These are phyloP conservation scores for Panopea generosa DNA, from an alignment of 2,888 invertebrate genomes.

Conservation along the genomic window DNA sequence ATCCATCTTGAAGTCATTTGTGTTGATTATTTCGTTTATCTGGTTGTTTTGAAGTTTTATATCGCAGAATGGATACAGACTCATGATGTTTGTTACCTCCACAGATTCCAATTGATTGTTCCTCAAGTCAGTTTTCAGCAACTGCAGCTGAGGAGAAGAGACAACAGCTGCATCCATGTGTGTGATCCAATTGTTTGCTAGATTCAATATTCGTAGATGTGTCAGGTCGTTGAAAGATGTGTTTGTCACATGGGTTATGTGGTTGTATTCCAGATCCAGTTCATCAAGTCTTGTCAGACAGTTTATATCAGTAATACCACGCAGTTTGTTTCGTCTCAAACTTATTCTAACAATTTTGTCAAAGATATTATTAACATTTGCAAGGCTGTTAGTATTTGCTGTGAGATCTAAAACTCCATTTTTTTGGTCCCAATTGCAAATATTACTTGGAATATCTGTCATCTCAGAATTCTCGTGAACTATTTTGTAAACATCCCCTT, in stretches of 20 bases:
- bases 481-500: constrained; percentile 16
- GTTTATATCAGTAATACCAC: constrained; percentile 21
- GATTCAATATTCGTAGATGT: constrained; percentile 18
- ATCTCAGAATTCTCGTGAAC: constrained; percentile 6
- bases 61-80: constrained; percentile 32
- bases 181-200: constrained; percentile 24
- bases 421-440: constrained; percentile 41
- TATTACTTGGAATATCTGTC: constrained; percentile 43
- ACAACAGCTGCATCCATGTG: constrained; percentile 23
- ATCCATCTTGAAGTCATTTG: constrained; percentile 16
- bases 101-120: constrained; percentile 20
- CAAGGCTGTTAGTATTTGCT: neutral
- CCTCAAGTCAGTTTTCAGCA: constrained; percentile 12
- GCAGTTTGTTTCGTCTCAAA: constrained; percentile 30
- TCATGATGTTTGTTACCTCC: constrained; percentile 38
- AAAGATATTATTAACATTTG: neutral
- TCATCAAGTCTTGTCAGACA: constrained; percentile 29
- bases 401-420: neutral
- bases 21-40: constrained; percentile 23
- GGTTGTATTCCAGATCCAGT: constrained; percentile 15
- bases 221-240: constrained; percentile 28
- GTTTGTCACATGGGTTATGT: constrained; percentile 23
- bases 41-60: constrained; percentile 19
- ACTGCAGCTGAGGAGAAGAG: constrained; percentile 9
- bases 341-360: constrained; percentile 23